These are phyloP conservation scores for Passer domesticus DNA, from an alignment of 2,113 vertebrate species.

Conservation along the genomic window DNA sequence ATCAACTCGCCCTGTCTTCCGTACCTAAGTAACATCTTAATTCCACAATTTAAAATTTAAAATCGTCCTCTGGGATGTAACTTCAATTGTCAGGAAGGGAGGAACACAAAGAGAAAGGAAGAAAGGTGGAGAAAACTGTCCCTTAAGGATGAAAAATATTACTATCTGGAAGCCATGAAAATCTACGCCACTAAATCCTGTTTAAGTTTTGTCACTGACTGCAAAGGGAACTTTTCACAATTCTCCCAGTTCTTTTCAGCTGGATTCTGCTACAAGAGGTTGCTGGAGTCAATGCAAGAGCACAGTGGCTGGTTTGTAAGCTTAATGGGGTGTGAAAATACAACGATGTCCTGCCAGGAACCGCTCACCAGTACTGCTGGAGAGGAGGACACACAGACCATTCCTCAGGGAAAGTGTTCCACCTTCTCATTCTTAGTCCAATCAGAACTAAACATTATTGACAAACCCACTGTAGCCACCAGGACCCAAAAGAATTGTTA, in stretches of 20 bases:
- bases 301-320: neutral
- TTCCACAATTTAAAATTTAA: neutral
- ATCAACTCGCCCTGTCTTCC: neutral
- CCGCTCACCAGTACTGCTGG: neutral
- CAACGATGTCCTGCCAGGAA: neutral
- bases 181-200: neutral
- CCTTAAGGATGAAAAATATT: neutral
- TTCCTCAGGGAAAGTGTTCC: neutral
- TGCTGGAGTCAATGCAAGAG: neutral
- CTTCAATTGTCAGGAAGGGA: neutral
- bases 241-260: neutral
- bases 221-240: neutral
- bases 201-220: neutral
- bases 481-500: neutral
- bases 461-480: neutral
- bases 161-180: neutral
- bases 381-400: neutral
- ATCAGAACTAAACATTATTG: neutral
- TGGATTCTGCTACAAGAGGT: neutral
- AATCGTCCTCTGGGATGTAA: rapidly evolving
- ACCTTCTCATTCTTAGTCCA: neutral
- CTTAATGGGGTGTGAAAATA: neutral
- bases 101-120: neutral
- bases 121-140: neutral
- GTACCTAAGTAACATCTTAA: neutral